Evolutionary conservation across 2,797 vertebrate species (phyloP), one percentile per base, ranked within the genome.

Genomic region (Pipistrellus kuhlii): DNA sequence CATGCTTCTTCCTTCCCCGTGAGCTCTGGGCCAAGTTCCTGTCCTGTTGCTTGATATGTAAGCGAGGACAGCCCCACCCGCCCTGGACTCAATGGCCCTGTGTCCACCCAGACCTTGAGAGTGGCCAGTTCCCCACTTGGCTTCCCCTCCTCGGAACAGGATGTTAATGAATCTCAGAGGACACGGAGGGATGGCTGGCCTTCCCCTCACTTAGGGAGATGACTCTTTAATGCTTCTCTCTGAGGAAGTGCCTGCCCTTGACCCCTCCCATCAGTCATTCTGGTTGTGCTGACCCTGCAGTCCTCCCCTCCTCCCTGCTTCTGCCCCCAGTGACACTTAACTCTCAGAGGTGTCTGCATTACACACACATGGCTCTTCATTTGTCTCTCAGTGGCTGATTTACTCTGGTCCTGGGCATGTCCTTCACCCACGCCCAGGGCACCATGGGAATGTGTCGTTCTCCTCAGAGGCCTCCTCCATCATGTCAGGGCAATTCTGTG

Each of bases 351-450:
- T 38, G 55, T 44, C 75, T 77, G 87, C 6, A 0, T 35, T 91
- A 20, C 62, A 38, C 78, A 72, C n/a, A 48, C 32, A 1, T 88
- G 73, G 53, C 71, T 88, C n/a, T 55, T 91, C 80, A 32, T 57
- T 92, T 95, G 64, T 72, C 81, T 75, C 59, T 75, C 10, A 11
- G 48, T 69, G 73, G 38, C 87, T 93, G 93, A 94, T 55, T 95
- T 95, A 46, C 85, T 85, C 69, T 51, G 4, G 3, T 53, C 87
- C 78, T 71, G 41, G 51, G 41, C 53, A 75, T 2, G 35, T 84
- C 85, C 93, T 92, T 90, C 71, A 59, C 69, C 71, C 13, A 0
- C 17, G 30, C 44, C 62, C 30, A 0, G 5, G 35, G n/a, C 41
- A 11, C 32, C 20, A 21, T 35, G 48, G 57, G 62, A 87, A 55